Base-by-base conservation (phyloP, 1,140 invertebrate genomes). In the Sycophila sp. region DNA sequence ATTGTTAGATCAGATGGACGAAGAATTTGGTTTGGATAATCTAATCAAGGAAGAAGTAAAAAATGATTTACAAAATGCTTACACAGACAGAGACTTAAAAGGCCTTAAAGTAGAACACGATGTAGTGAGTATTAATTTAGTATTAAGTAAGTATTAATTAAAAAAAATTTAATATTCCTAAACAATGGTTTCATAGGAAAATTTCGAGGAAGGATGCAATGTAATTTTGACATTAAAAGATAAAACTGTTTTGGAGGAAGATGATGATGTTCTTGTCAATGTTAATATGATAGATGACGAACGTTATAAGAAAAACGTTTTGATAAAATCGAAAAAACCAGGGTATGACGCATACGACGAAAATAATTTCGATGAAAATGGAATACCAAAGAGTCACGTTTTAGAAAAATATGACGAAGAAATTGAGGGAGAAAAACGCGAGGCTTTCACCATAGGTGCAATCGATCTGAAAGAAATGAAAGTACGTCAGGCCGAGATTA, bases 381-480 rank as follows among this genome's bases (percentile, higher is more conserved):
- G 95, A 63, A 89, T 93, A 80, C 87, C 92, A 74, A 89, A 84
- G 77, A 91, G 81, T 88, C 92, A 86, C 80, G 89, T 78, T 80
- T 88, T 99, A 7, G 87, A 91, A 69, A 98, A 99, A 87, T 99
- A 99, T 85, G 96, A 99, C 85, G 97, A 98, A 80, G 96, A 98
- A 85, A 93, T 99, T 47, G 91, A 94, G 51, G 95, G 95, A 2
- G 86, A 87, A 56, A 92, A 94, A 77, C 91, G 89, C 64, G 89
- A 92, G 49, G 92, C 90, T 49, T 99, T 99, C 87, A 83, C 89
- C 40, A 89, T 98, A 72, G 96, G 96, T 58, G 86, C 88, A 69
- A 84, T 87, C 56, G 85, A 85, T 72, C 78, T 79, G 3, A 67
- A 85, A 68, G 86, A 86, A 59, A 69, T 84, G 22, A 87, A 87